phyloP scores from a whole-genome alignment of 2,113 vertebrate genomes.

The sheep (Ovis aries) region ARS-UI_Ramb_v3.0 NC_056060.1:89062001-89062500 shows the following conservation, averaged over 20 bases:
- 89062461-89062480: background rate
- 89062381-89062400: background rate
- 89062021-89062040: background rate
- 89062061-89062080: background rate
- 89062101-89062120: background rate
- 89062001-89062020: background rate
- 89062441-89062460: background rate
- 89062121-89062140: background rate
- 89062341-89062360: background rate
- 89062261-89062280: background rate
- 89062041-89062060: background rate
- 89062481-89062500: background rate
- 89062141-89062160: background rate
- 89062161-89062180: background rate
- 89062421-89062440: background rate
- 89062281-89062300: no score
- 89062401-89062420: conserved; percentile 2
- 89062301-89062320: background rate
- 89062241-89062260: background rate
- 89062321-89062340: background rate
- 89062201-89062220: background rate
- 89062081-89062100: background rate
- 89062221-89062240: background rate
- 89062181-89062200: background rate
- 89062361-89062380: background rate